Conservation (phyloP, 2,888 invertebrate genomes). For the Eumerus sabulonum region DNA sequence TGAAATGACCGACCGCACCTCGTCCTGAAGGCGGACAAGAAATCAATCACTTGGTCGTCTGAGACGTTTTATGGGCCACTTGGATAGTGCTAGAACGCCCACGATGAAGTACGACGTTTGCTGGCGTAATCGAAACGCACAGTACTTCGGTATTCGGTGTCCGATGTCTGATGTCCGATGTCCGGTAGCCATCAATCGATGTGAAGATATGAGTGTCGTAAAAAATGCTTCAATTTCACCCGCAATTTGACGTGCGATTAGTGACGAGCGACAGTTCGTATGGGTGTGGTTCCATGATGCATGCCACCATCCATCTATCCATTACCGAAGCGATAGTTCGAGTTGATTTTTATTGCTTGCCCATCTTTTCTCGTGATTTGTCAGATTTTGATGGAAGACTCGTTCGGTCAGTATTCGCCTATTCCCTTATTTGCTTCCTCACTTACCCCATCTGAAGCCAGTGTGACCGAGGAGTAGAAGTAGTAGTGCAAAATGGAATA, state of each 20-base stretch:
- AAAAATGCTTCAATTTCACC: conserved; percentile 30
- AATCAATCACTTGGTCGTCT: conserved; percentile 45
- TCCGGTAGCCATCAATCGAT: conserved; percentile 26
- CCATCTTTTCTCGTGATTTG: conserved; percentile 35
- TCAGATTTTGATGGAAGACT: conserved; percentile 61
- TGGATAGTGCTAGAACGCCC: conserved; percentile 8
- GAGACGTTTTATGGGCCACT: conserved; percentile 38
- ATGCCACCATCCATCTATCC: conserved; percentile 51
- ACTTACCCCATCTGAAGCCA: background rate
- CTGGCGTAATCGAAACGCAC: background rate
- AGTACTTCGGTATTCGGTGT: too few relatives aligned
- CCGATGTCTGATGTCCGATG: too few relatives aligned
- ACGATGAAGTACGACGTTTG: background rate
- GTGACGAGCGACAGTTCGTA: background rate
- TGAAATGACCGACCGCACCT: conserved; percentile 26
- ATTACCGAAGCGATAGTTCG: conserved; percentile 25
- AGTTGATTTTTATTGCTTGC: background rate
- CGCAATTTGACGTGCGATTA: conserved; percentile 24
- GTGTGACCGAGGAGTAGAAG: too few relatives aligned
- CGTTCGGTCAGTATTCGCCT: conserved; percentile 34
- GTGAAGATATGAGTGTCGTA: conserved; percentile 7
- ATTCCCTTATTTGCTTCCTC: background rate
- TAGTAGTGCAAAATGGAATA: conserved; percentile 36
- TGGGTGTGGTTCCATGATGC: conserved; percentile 14
- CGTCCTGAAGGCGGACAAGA: conserved; percentile 1